A percentile compares a stretch with the other conserved stretches of the same genome.
Evolutionary conservation across 2,113 vertebrate genomes (phyloP).

Genomic region (Erpornis zantholeuca): DNA sequence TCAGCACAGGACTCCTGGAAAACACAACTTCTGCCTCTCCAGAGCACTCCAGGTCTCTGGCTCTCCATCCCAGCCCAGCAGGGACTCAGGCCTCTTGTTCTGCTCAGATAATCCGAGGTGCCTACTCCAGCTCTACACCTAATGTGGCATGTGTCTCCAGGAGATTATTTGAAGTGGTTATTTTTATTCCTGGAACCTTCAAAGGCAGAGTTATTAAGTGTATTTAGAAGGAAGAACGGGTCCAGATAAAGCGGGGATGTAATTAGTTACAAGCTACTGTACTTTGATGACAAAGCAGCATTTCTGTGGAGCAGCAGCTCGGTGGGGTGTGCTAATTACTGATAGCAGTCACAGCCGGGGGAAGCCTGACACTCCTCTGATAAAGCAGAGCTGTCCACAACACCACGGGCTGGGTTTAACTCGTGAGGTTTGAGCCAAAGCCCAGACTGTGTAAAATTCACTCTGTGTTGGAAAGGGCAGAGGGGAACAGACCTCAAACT

Average conservation of each 20-base stretch:
- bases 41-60: background rate
- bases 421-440: background rate
- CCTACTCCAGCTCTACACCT: constrained; percentile 37
- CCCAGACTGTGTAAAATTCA: background rate
- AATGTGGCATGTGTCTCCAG: background rate
- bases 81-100: background rate
- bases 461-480: accelerated
- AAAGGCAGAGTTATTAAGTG: constrained; percentile 56
- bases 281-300: constrained; percentile 60
- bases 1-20: background rate
- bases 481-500: too few species aligned
- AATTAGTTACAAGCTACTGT: constrained; percentile 67
- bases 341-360: constrained; percentile 27
- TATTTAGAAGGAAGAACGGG: constrained; percentile 55
- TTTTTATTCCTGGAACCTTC: constrained; percentile 48
- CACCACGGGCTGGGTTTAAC: background rate
- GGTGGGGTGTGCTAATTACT: constrained; percentile 47
- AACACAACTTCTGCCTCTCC: background rate
- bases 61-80: background rate
- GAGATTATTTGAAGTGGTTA: constrained; percentile 59
- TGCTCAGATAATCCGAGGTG: constrained; percentile 18
- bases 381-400: constrained; percentile 30
- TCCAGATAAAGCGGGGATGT: constrained; percentile 54
- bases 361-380: constrained; percentile 46
- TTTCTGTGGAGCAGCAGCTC: constrained; percentile 1